Conservation (phyloP, 2,113 vertebrate genomes). For the Salvelinus fontinalis region DNA sequence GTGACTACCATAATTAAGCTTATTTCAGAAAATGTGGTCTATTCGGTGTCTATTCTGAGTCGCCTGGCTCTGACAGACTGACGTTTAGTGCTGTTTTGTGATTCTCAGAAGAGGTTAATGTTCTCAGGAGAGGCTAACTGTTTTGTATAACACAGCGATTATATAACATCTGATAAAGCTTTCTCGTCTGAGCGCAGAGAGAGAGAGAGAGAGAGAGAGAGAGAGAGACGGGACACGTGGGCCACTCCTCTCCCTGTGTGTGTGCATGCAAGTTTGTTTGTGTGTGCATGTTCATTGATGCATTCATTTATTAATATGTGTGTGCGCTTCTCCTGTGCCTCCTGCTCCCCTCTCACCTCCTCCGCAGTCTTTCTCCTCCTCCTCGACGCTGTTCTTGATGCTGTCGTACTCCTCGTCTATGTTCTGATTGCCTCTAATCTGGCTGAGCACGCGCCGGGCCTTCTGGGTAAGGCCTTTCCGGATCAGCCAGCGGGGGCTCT, state of each 20-base stretch:
- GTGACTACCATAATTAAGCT: neutral
- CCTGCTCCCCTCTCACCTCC: conserved; percentile 79
- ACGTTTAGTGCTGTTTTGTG: too few relatives aligned
- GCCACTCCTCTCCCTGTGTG: neutral
- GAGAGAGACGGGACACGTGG: too few relatives aligned
- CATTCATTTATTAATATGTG: too few relatives aligned
- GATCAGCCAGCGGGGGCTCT: conserved; percentile 97
- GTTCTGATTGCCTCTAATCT: conserved; percentile 82
- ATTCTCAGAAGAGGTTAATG: too few relatives aligned
- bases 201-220: neutral
- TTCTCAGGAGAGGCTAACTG: too few relatives aligned
- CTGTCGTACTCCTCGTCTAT: conserved; percentile 83
- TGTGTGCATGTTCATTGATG: neutral
- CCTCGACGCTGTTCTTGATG: conserved; percentile 67
- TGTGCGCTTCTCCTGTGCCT: neutral
- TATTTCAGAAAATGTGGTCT: too few relatives aligned
- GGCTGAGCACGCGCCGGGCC: conserved; percentile 81
- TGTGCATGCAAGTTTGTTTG: conserved; percentile 8
- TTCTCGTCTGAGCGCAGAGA: too few relatives aligned
- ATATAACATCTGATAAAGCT: too few relatives aligned
- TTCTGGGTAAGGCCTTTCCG: conserved; percentile 87
- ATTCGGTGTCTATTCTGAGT: too few relatives aligned
- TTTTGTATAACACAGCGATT: too few relatives aligned
- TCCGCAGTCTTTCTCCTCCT: conserved; percentile 71
- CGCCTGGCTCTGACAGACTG: too few relatives aligned